Evolutionary conservation across 2,113 vertebrate genomes (phyloP).

Genomic region (Campylomormyrus numenius): DNA sequence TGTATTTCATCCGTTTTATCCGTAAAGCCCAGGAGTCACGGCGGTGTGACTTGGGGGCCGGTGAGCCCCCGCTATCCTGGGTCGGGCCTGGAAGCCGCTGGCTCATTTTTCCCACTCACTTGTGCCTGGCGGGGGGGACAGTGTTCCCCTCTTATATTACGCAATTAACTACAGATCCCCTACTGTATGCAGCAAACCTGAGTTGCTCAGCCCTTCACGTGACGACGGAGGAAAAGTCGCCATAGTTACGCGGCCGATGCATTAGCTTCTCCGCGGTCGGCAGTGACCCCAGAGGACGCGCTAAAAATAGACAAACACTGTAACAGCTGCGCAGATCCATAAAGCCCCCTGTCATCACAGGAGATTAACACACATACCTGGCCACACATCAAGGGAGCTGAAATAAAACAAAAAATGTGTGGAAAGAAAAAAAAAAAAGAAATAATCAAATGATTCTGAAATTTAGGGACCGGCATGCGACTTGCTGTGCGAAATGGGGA

Average conservation of each 20-base stretch:
- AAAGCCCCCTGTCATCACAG: background rate
- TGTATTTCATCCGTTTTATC: constrained; percentile 17
- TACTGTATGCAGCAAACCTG: background rate
- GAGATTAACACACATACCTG: constrained; percentile 4
- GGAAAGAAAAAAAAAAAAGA: background rate
- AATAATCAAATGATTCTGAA: background rate
- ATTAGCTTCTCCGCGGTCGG: background rate
- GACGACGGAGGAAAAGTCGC: background rate
- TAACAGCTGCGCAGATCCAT: background rate
- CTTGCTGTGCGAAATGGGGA: background rate
- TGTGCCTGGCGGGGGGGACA: background rate
- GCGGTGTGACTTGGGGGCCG: background rate
- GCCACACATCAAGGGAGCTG: background rate
- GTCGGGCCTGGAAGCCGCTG: background rate
- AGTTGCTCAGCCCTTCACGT: background rate
- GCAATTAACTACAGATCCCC: background rate
- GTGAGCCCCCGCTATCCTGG: background rate
- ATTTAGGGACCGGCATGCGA: background rate
- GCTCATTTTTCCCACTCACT: background rate
- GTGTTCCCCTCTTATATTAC: no score
- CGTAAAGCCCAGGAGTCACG: background rate
- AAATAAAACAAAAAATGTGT: background rate
- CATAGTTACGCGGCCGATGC: background rate
- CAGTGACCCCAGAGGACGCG: background rate
- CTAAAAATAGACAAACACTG: constrained; percentile 13